A percentile compares a stretch with the other conserved stretches of the same genome.
Evolutionary conservation across 1,140 invertebrate genomes (phyloP).

Genomic region (Aphelinus certus): DNA sequence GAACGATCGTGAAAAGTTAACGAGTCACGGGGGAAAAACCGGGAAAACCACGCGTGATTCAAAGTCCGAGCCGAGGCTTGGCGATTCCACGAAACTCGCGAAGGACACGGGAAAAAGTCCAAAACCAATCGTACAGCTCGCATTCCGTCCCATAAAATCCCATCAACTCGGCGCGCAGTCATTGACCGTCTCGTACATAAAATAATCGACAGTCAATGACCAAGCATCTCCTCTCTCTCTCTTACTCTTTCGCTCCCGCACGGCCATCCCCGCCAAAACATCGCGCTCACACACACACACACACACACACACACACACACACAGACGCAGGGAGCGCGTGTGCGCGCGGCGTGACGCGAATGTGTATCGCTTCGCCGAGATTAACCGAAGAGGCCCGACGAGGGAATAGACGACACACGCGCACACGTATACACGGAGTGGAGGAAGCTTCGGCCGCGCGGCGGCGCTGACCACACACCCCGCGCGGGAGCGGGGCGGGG

Average conservation of each 20-base stretch:
- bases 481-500: neutral
- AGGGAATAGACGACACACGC: neutral
- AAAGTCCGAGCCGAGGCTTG: too few relatives aligned
- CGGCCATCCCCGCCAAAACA: neutral
- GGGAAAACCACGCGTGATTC: too few relatives aligned
- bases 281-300: neutral
- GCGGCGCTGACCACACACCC: neutral
- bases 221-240: neutral
- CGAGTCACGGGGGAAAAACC: too few relatives aligned
- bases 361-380: conserved; percentile 9
- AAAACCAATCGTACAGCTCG: too few relatives aligned
- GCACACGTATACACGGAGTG: neutral
- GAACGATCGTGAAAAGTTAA: too few relatives aligned
- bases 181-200: neutral
- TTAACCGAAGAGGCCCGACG: conserved; percentile 18
- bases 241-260: neutral
- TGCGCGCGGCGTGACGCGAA: conserved; percentile 1
- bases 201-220: conserved; percentile 5
- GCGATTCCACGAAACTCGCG: too few relatives aligned
- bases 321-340: neutral
- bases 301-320: neutral
- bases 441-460: neutral
- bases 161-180: neutral
- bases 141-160: too few relatives aligned
- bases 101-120: too few relatives aligned